These are phyloP conservation scores for Neosilurus mollespiculum DNA, from an alignment of 2,797 vertebrate genomes.

Conservation along the genomic window DNA sequence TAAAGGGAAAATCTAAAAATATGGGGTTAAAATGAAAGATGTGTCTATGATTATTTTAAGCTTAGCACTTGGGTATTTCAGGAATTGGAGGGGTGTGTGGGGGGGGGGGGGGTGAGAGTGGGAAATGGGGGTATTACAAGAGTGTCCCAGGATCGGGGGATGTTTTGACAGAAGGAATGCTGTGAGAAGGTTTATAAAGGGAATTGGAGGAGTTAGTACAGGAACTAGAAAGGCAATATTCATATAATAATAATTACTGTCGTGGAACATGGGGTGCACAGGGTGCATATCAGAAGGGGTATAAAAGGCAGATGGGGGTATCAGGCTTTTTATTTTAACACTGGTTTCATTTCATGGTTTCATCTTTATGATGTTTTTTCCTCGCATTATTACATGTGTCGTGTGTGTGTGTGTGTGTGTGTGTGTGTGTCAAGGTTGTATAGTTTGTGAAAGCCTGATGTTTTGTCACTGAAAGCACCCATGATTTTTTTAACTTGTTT, in stretches of 20 bases:
- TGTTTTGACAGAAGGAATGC: no score
- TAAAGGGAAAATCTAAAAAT: not conserved
- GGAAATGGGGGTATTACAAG: not conserved
- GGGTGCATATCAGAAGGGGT: no score
- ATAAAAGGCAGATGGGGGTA: no score
- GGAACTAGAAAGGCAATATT: no score
- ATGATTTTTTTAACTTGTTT: not conserved
- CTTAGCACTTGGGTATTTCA: not conserved
- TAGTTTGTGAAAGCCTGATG: not conserved
- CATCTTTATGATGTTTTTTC: not conserved
- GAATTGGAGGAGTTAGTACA: no score
- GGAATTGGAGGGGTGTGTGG: not conserved
- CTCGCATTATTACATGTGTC: not conserved
- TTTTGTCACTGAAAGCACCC: not conserved
- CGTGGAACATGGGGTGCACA: no score
- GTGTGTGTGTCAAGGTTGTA: not conserved
- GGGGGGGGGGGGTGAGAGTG: not conserved
- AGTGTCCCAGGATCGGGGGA: not conserved
- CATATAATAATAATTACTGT: no score
- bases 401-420: conserved; percentile 23
- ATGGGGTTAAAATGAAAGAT: not conserved
- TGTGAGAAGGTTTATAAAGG: no score
- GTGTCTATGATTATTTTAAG: not conserved
- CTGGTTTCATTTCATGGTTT: not conserved
- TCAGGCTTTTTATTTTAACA: not conserved